Evolutionary conservation across 2,113 vertebrate species (phyloP).

Genomic region (Caretta caretta): DNA sequence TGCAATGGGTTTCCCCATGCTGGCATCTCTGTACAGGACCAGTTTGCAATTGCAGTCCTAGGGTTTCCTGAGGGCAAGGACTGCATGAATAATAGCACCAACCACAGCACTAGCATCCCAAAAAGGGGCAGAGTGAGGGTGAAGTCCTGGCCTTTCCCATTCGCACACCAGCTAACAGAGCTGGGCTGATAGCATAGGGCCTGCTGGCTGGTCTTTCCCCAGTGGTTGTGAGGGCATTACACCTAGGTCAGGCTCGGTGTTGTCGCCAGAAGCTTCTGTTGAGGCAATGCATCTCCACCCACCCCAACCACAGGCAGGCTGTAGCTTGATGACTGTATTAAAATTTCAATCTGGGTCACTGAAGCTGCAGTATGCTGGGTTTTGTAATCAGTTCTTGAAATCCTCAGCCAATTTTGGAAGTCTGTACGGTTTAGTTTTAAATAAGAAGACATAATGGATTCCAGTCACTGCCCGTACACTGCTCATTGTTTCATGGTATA

Average conservation of each 20-base stretch:
- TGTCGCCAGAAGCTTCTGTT: not conserved
- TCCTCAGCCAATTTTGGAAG: not conserved
- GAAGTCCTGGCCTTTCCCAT: not conserved
- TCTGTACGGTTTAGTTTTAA: accelerated
- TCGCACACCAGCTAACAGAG: not conserved
- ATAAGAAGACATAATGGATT: not conserved
- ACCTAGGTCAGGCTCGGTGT: accelerated
- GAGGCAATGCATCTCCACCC: not conserved
- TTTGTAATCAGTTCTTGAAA: not conserved
- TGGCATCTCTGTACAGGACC: too few species aligned
- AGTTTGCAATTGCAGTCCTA: too few species aligned
- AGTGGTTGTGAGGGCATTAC: not conserved
- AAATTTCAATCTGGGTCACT: not conserved
- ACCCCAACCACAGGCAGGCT: not conserved
- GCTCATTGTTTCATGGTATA: not conserved
- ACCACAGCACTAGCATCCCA: not conserved
- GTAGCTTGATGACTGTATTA: not conserved
- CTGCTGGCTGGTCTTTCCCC: not conserved
- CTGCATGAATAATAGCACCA: not conserved
- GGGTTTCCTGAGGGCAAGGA: not conserved
- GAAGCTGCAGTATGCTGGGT: not conserved
- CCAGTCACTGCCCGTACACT: not conserved
- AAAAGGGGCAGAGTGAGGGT: not conserved
- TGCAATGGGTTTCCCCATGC: too few species aligned
- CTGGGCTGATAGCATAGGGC: not conserved